phyloP scores from a whole-genome alignment of 2,888 invertebrate genomes.

The Watsonalla cultraria region DNA sequence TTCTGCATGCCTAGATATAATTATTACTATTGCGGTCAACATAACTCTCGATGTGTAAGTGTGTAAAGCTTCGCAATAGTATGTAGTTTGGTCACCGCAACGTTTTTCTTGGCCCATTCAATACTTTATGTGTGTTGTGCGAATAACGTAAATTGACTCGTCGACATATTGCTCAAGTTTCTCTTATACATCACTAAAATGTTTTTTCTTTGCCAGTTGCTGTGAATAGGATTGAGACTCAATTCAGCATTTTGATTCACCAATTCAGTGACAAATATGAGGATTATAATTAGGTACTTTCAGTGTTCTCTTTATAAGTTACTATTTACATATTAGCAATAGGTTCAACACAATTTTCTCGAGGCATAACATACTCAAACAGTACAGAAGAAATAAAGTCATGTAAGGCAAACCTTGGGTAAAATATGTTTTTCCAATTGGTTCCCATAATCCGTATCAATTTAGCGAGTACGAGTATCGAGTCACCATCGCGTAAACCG shows the following conservation, averaged over 20 bases:
- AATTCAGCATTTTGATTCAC: neutral
- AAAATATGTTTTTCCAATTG: neutral
- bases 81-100: slow-evolving; percentile 15
- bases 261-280: too few species aligned
- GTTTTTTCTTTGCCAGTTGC: slow-evolving; percentile 17
- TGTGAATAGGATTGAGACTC: slow-evolving; percentile 3
- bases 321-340: too few species aligned
- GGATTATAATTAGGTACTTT: too few species aligned
- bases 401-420: neutral
- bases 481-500: slow-evolving; percentile 13
- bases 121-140: slow-evolving; percentile 25
- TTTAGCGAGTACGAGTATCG: slow-evolving; percentile 9
- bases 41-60: neutral
- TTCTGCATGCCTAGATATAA: neutral
- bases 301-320: too few species aligned
- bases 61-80: slow-evolving; percentile 23
- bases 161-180: slow-evolving; percentile 26
- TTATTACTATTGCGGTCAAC: neutral
- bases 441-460: slow-evolving; percentile 6
- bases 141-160: slow-evolving; percentile 31
- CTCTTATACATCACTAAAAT: slow-evolving; percentile 16
- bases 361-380: too few species aligned
- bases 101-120: slow-evolving; percentile 40
- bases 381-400: too few species aligned
- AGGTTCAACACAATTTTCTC: too few species aligned